Base-by-base conservation (phyloP, 2,888 invertebrate species). In the Lamproptera curius region DNA sequence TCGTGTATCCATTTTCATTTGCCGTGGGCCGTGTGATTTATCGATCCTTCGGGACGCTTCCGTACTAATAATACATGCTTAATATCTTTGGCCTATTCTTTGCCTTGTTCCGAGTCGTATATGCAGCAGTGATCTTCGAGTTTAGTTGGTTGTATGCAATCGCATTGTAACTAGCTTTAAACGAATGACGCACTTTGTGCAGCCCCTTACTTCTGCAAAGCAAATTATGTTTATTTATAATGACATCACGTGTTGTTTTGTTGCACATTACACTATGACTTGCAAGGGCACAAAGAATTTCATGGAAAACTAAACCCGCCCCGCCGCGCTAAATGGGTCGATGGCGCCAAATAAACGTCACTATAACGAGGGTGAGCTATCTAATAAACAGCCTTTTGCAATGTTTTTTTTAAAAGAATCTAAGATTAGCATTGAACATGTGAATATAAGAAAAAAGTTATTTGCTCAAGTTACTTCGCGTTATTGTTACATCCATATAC, bases 281-380 rank as follows among this genome's bases (percentile, higher is more conserved):
- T 67, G 60, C 65, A 62, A 66, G 61, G 62, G 58, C 68, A 78
- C 72, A 76, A 75, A 73, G 71, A 74, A 73, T 73, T 70, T 68
- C 53, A 56, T 63, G 62, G 66, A 71, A 70, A 71, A 63, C 69
- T 73, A 76, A 76, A 78, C 74, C 70, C 76, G 81, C 72, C 74
- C 70, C 73, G 71, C 65, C 62, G 73, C 70, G 76, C 70, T 82
- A 83, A 79, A 78, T 82, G 81, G 86, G 85, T 86, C 84, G 86
- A 86, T 87, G 87, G 86, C 87, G 87, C 85, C 80, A 87, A 64
- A 59, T 51, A 79, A 84, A 86, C 84, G 86, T 85, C 84, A 83
- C 61, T 59, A 62, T 57, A 56, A 54, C 55, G 62, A 76, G 70
- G 72, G 75, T 73, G 64, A 73, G 65, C 55, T 39, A 54, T 38